These are phyloP conservation scores for Esperia sulphurella DNA, from an alignment of 2,888 invertebrate genomes.

Conservation along the genomic window DNA sequence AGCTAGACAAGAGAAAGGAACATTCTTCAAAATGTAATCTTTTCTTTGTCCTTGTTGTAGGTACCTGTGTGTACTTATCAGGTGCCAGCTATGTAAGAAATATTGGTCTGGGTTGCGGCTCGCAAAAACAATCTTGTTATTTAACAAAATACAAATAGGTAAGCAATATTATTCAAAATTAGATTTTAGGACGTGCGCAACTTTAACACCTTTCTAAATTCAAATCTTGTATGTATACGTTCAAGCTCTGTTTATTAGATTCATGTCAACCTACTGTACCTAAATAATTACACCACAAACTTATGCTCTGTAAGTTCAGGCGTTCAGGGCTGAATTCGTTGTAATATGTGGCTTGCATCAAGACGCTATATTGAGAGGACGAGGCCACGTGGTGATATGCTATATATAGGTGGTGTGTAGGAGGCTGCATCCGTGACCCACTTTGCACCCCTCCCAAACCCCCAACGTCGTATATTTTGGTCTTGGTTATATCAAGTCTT, in stretches of 20 bases:
- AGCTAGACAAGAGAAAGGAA: neutral
- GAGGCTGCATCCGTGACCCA: constrained; percentile 76
- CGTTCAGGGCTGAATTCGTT: neutral
- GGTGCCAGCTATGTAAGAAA: too few relatives aligned
- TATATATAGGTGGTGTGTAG: constrained; percentile 69
- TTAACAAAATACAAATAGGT: too few relatives aligned
- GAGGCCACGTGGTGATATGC: constrained; percentile 66
- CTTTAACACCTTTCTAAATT: too few relatives aligned
- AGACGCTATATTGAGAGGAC: constrained; percentile 28
- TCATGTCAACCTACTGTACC: too few relatives aligned
- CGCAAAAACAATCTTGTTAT: too few relatives aligned
- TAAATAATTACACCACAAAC: neutral
- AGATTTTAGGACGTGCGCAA: too few relatives aligned
- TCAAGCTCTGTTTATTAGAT: too few relatives aligned
- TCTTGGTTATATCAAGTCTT: constrained; percentile 56
- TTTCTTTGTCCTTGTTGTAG: neutral
- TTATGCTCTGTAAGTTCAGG: neutral
- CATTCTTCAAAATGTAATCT: neutral
- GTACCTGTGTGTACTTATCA: too few relatives aligned
- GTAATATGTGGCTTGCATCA: constrained; percentile 1
- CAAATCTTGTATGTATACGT: too few relatives aligned
- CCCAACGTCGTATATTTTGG: constrained; percentile 65
- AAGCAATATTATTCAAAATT: too few relatives aligned
- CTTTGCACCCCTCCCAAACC: constrained; percentile 57
- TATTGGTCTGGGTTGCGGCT: too few relatives aligned